These are phyloP conservation scores for Apotomis turbidana DNA, from an alignment of 2,888 invertebrate species.

Conservation along the genomic window DNA sequence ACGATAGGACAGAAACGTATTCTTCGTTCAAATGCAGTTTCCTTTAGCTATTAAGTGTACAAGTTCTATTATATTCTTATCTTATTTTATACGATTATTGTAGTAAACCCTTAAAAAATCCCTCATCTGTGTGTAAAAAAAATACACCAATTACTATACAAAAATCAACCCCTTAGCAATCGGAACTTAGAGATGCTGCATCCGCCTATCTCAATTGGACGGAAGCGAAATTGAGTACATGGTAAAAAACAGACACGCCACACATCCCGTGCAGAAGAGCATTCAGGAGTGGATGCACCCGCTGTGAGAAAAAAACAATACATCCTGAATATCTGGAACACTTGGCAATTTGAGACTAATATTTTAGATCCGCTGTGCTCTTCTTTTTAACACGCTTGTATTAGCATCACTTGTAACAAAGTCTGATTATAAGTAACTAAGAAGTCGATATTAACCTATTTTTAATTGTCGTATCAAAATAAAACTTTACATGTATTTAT, in stretches of 20 bases:
- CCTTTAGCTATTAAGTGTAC: not conserved
- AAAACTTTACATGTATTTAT: no score
- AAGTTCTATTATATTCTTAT: not conserved
- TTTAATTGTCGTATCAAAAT: no score
- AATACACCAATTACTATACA: constrained; percentile 11
- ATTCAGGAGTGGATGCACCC: constrained; percentile 28
- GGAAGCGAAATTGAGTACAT: constrained; percentile 16
- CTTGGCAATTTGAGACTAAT: constrained; percentile 24
- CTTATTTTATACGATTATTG: not conserved
- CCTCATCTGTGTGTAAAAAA: constrained; percentile 5
- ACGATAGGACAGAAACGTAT: no score
- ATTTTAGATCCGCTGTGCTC: not conserved
- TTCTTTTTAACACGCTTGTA: no score
- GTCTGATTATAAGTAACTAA: no score
- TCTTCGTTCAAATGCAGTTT: no score
- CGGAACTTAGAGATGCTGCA: constrained; percentile 25
- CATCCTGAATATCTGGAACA: constrained; percentile 20
- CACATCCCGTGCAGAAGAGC: constrained; percentile 21
- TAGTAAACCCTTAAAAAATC: not conserved
- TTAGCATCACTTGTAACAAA: no score
- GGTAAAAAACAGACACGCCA: constrained; percentile 30
- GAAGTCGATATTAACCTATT: no score
- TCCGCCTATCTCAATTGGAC: constrained; percentile 21
- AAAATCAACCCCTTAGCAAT: constrained; percentile 28
- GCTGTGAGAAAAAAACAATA: constrained; percentile 29